A percentile compares a stretch with the other conserved stretches of the same genome.
Conservation (phyloP, 2,113 vertebrate species). For the Coptodon rendalli region DNA sequence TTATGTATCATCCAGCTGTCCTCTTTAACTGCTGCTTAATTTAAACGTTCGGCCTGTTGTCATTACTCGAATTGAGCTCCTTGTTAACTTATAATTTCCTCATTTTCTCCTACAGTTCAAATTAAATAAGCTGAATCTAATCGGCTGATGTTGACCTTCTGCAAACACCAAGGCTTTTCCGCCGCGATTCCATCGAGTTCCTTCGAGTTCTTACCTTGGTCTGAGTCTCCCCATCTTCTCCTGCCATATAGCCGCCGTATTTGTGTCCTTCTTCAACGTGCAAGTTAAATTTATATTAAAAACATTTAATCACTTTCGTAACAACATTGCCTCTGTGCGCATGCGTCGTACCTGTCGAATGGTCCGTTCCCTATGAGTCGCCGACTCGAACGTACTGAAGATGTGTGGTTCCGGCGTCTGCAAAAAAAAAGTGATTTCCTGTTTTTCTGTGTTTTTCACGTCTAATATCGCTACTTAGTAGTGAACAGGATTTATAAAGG, state of each 20-base stretch:
- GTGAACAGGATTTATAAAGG: not conserved
- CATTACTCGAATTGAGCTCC: not conserved
- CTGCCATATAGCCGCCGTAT: not conserved
- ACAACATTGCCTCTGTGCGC: not conserved
- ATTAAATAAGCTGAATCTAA: not conserved
- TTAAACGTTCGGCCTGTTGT: not conserved
- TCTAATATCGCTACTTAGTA: not conserved
- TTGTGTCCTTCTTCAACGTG: fast-evolving
- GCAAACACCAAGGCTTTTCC: not conserved
- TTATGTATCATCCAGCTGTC: not conserved
- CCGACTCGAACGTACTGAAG: not conserved
- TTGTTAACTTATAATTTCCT: fast-evolving
- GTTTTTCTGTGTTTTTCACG: not conserved
- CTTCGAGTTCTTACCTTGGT: constrained; percentile 3
- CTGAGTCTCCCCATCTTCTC: not conserved
- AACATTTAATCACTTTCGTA: not conserved
- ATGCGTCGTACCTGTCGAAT: not conserved
- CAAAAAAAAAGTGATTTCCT: not conserved
- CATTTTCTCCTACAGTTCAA: not conserved
- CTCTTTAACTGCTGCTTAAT: not conserved
- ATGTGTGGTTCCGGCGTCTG: not conserved
- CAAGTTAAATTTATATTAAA: fast-evolving
- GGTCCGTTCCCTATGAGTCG: not conserved
- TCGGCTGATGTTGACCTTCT: constrained; percentile 24
- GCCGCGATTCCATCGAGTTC: not conserved